Evolutionary conservation across 2,113 vertebrate genomes (phyloP).

Genomic region (Leptobrachium leishanense): DNA sequence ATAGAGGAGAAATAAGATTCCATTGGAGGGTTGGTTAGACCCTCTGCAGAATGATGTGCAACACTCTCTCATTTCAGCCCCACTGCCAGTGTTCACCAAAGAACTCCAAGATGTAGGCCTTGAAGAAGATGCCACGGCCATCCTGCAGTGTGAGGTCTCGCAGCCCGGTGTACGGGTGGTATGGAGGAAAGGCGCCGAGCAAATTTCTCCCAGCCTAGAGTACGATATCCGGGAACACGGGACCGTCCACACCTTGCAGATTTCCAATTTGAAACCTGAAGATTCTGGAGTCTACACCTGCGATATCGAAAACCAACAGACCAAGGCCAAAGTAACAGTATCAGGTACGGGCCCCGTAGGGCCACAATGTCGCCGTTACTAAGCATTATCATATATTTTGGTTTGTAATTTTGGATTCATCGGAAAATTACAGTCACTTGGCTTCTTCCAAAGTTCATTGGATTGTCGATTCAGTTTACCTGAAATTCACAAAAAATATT

Average conservation of each 20-base stretch:
- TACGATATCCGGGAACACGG: constrained; percentile 68
- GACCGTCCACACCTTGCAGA: constrained; percentile 60
- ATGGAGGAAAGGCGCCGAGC: constrained; percentile 69
- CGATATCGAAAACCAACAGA: constrained; percentile 70
- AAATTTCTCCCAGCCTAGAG: constrained; percentile 68
- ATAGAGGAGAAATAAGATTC: too few relatives aligned
- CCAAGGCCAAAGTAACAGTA: constrained; percentile 67
- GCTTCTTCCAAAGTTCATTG: too few relatives aligned
- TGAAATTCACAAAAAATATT: too few relatives aligned
- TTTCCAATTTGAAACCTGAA: constrained; percentile 63
- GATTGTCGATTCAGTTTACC: too few relatives aligned
- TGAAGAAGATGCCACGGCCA: constrained; percentile 59
- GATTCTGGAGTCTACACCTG: constrained; percentile 75
- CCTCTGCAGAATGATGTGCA: background rate
- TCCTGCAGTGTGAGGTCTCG: constrained; percentile 71
- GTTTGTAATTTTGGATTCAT: too few relatives aligned
- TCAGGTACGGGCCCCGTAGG: constrained; percentile 61
- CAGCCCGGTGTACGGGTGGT: constrained; percentile 55
- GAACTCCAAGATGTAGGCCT: constrained; percentile 67
- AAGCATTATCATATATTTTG: too few relatives aligned
- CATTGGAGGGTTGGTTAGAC: background rate
- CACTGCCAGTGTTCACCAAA: constrained; percentile 67
- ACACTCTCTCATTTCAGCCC: constrained; percentile 58
- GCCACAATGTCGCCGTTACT: too few relatives aligned
- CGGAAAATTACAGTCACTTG: too few relatives aligned